Evolutionary conservation across 1,140 invertebrate species (phyloP), one percentile per base, ranked within the genome.

Genomic region (Eupristina koningsbergeri): DNA sequence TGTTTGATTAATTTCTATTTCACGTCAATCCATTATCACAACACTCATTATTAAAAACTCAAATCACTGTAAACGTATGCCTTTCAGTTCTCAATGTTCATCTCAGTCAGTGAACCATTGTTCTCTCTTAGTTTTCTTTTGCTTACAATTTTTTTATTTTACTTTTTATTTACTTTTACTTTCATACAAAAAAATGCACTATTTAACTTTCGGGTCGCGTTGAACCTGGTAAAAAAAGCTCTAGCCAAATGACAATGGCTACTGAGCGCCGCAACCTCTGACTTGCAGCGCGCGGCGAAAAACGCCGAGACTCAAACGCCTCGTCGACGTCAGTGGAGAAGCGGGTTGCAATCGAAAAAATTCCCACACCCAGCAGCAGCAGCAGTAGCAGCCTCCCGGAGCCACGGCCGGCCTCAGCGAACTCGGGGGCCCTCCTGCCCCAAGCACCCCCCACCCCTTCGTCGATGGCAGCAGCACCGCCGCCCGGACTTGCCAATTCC

Each of bases 291-390:
- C 91, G 91, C 64, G 86, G 89, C 15, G 92, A 93, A 82, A 93
- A 92, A 74, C 84, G 92, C 64, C 87, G 92, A 87, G 92, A 93
- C 83, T 93, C 92, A 2, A 92, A 91, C 73, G 90, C 91, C 45
- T 92, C 92, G 53, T 91, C 91, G 22, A 89, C 91, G 11, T 92
- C 92, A 8, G 87, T 90, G 79, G 91, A 92, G 81, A 92, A 92
- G 79, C 89, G 91, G 19, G 87, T 92, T 87, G 89, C 90, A 13
- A 87, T 91, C 74, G 91, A 93, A 85, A 92, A 92, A 88, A 78
- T 91, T 41, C 85, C 91, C 17, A 86, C 87, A 41, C 47, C 45
- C 0, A 85, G 63, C 41, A 26, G 67, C 22, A 91, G 86, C 0
- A 85, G 63, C 41, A 26, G 67, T 13, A 91, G 86, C 86, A 90